Evolutionary conservation across 2,113 vertebrate genomes (phyloP).

Genomic region (Rhinolophus sinicus): DNA sequence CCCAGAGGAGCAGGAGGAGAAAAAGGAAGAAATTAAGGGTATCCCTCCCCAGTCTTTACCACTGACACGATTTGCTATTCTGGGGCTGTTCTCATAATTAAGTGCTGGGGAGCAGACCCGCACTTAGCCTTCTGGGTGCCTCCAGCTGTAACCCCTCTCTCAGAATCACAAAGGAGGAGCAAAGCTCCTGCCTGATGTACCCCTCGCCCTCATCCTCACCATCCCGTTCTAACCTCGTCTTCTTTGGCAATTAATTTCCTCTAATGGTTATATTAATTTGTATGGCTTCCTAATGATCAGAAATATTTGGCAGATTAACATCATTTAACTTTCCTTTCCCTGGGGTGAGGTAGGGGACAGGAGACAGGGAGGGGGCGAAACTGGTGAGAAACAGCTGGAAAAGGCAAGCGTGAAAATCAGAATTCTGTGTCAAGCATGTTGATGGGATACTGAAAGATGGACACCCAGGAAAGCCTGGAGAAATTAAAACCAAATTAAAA

Average conservation of each 20-base stretch:
- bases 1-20: neutral
- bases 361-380: constrained; percentile 50
- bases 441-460: constrained; percentile 5
- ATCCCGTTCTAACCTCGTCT: constrained; percentile 66
- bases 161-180: constrained; percentile 29
- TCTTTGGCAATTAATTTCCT: constrained; percentile 82
- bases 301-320: constrained; percentile 86
- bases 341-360: neutral
- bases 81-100: neutral
- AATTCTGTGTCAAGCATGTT: constrained; percentile 56
- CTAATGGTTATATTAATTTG: constrained; percentile 80
- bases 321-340: constrained; percentile 83
- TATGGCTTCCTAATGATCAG: constrained; percentile 82
- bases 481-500: constrained; percentile 71
- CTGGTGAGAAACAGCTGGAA: constrained; percentile 72
- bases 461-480: constrained; percentile 49
- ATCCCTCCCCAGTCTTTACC: neutral
- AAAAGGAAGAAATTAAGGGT: neutral
- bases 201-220: constrained; percentile 36
- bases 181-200: neutral
- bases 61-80: neutral
- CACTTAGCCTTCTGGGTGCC: rapidly evolving
- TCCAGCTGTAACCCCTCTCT: neutral
- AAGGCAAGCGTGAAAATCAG: constrained; percentile 40
- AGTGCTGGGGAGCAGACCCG: neutral